A percentile compares a stretch with the other conserved stretches of the same genome.
Evolutionary conservation across 2,797 vertebrate genomes (phyloP).

Genomic region (Vespertilio murinus): DNA sequence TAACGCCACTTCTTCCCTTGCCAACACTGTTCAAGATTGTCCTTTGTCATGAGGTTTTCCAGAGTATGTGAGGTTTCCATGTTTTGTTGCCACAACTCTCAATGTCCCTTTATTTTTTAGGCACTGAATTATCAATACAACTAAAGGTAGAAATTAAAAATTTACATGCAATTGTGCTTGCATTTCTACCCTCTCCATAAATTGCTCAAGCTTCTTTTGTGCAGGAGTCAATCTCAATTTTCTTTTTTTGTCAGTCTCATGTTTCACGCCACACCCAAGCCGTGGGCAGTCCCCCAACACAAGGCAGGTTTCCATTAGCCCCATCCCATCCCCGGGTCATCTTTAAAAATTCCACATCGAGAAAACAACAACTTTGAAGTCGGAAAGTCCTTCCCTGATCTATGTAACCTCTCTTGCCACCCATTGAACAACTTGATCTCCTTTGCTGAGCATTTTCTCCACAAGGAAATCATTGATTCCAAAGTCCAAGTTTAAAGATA

Average conservation of each 20-base stretch:
- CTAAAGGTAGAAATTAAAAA: neutral
- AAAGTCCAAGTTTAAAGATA: neutral
- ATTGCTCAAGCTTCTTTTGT: conserved; percentile 18
- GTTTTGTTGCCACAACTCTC: neutral
- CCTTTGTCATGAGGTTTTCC: neutral
- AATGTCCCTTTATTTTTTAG: neutral
- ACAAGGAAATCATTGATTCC: neutral
- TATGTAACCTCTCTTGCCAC: neutral
- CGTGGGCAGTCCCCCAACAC: neutral
- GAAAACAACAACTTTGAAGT: neutral
- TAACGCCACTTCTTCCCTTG: neutral
- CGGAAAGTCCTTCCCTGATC: neutral
- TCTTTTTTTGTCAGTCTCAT: neutral
- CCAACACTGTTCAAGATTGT: neutral
- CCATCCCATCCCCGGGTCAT: neutral
- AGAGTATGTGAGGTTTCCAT: neutral
- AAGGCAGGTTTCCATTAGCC: neutral
- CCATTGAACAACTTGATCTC: neutral
- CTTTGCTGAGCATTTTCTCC: neutral
- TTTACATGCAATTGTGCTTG: neutral
- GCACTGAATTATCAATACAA: neutral
- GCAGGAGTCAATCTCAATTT: neutral
- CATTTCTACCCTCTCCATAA: neutral
- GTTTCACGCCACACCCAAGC: neutral
- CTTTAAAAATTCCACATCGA: neutral